Percentiles rank a stretch among this genome's conserved stretches.
phyloP scores from a whole-genome alignment of 1,140 invertebrate species.

The Anastrepha ludens region DNA sequence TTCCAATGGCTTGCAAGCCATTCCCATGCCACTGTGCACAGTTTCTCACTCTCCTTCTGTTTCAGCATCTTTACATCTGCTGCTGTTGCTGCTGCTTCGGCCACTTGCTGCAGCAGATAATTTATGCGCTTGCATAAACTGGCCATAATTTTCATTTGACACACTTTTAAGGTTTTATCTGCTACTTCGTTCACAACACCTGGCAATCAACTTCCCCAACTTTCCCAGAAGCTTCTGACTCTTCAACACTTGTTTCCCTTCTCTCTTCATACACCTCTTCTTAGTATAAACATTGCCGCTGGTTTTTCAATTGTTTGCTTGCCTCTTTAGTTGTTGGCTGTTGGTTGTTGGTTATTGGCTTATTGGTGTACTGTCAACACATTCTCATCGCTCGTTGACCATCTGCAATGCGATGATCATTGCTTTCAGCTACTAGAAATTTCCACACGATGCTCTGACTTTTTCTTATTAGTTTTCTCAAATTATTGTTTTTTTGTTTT shows the following conservation, averaged over 20 bases:
- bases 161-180: conserved; percentile 51
- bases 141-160: conserved; percentile 52
- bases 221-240: neutral
- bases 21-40: neutral
- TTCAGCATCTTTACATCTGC: neutral
- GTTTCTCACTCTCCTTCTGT: neutral
- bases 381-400: conserved; percentile 49
- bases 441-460: conserved; percentile 25
- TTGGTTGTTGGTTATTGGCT: conserved; percentile 1
- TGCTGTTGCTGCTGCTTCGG: neutral
- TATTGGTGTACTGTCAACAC: conserved; percentile 45
- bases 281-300: neutral
- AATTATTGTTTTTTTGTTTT: neutral
- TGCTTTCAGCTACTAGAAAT: conserved; percentile 43
- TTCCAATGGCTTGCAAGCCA: too few relatives aligned
- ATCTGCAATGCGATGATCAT: conserved; percentile 47
- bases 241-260: neutral
- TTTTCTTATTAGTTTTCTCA: conserved; percentile 40
- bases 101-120: neutral
- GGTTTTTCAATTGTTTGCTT: neutral
- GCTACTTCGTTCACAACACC: neutral
- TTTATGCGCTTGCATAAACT: conserved; percentile 48
- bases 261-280: neutral
- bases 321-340: neutral
- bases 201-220: neutral